Base-by-base conservation (phyloP, 2,797 vertebrate species). In the Pangasius macronema region DNA sequence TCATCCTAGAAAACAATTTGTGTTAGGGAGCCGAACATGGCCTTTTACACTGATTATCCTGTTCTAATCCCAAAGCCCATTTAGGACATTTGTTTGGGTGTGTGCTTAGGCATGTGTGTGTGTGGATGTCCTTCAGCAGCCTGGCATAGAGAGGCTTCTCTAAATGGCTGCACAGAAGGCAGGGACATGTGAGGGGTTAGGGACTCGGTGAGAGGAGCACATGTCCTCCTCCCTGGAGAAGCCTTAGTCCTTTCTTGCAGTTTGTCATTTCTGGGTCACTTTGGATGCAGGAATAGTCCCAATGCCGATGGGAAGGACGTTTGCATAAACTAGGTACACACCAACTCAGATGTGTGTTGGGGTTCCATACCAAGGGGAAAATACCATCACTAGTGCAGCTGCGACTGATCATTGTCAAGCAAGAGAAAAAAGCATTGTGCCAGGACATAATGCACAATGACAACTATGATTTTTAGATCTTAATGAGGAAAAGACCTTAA, bases 241-340 rank as follows among this genome's bases (percentile, higher is more conserved):
- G 33, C 39, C n/a, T 72, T 33, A 81, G 70, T 68, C 91, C 90
- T 88, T 88, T 84, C 67, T 84, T 82, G 81, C 83, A 22, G 75
- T 83, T 90, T 89, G 83, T 92, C 91, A 89, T 91, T 86, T 88
- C 49, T 90, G 88, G 92, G 89, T 93, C 89, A 91, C 80, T 88
- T 90, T 89, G 77, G 83, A 89, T 77, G 86, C 86, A 77, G 84
- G 86, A 75, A 87, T 67, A 87, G 84, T 87, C 80, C 65, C 75
- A 46, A 82, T 82, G 90, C 91, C 90, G 79, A 80, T 81, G 88
- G 88, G 91, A 91, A 92, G 89, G 91, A 88, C 88, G 79, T 86
- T 86, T 85, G 63, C 79, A 85, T 76, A 87, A 80, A 84, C 61
- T 89, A 83, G 20, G 87, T 87, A 80, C 86, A 86, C 82, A 65